Evolutionary conservation across 2,888 invertebrate genomes (phyloP), one percentile per base, ranked within the genome.

Genomic region (Argyresthia goedartella): DNA sequence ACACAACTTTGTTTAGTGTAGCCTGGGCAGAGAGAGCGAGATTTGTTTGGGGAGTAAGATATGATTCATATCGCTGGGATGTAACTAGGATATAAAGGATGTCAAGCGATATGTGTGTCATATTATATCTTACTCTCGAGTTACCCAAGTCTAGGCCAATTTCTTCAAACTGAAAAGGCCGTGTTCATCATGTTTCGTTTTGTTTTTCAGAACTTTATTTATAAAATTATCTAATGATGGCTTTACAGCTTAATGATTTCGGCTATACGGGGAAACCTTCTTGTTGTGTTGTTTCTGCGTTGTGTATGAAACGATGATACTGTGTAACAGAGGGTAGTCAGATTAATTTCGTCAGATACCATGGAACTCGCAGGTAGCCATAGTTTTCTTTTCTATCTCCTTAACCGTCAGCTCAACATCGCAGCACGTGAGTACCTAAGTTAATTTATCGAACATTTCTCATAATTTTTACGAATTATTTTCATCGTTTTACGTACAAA

Each of bases 371-470:
- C 33, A 16, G 47, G 52, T 49, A 52, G 47, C 58, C 53, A 54
- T 54, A 55, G 49, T 60, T 57, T 55, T 54, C 62, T 63, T 64
- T 65, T 64, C 63, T 57, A 52, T 55, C 51, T 51, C 54, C 55
- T 53, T 56, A 53, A 53, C 57, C 54, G 51, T 58, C 57, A 49
- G 54, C 62, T 64, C 69, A 66, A 62, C 67, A 60, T 55, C 65
- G 59, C 60, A 54, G 59, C 76, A 73, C 71, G 69, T 68, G 79
- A 80, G 50, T 80, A n/a, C n/a, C n/a, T n/a, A 71, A 80, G 78
- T 72, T 57, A 58, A 59, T 63, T 67, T 63, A 63, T 61, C 61
- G 57, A 43, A 44, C 33, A 13, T 43, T 34, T 16, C 11, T 57
- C 48, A 46, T 58, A 59, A 61, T 58, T 59, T 59, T 59, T 54